These are phyloP conservation scores for Caenorhabditis parvicauda DNA, from an alignment of 2,888 invertebrate genomes.

Conservation along the genomic window DNA sequence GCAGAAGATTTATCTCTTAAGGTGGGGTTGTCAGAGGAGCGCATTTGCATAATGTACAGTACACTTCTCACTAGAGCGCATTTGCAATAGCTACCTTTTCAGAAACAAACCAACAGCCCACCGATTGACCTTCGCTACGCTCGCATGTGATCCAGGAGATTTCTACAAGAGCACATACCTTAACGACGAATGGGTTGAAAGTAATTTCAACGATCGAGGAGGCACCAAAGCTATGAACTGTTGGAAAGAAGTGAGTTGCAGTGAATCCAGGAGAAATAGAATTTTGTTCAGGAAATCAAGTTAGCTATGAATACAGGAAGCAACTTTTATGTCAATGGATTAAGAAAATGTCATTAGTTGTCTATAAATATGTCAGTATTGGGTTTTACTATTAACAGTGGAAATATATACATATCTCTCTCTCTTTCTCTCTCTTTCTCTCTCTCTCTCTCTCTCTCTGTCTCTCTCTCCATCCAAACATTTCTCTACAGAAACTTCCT, in stretches of 20 bases:
- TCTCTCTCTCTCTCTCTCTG: too few species aligned
- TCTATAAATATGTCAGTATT: too few species aligned
- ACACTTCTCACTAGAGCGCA: constrained; percentile 9
- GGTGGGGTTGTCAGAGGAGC: constrained; percentile 10
- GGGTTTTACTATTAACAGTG: too few species aligned
- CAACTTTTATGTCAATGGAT: too few species aligned
- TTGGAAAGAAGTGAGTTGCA: constrained; percentile 35
- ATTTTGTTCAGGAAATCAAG: too few species aligned
- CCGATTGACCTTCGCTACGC: constrained; percentile 26
- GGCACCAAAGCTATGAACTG: constrained; percentile 35
- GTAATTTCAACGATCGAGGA: constrained; percentile 26
- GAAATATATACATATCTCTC: too few species aligned
- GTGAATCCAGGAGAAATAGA: too few species aligned
- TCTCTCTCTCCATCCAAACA: too few species aligned
- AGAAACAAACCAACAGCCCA: constrained; percentile 1
- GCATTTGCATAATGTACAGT: constrained; percentile 7
- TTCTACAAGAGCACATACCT: constrained; percentile 39
- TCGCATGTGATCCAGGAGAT: constrained; percentile 40
- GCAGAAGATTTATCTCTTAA: constrained; percentile 29
- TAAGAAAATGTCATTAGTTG: too few species aligned
- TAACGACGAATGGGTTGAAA: constrained; percentile 35
- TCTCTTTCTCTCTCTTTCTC: too few species aligned
- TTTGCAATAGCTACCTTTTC: neutral
- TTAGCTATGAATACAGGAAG: too few species aligned
- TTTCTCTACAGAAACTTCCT: too few species aligned